phyloP scores from a whole-genome alignment of 2,113 vertebrate species.

The Astatotilapia flaviijosephi region DNA sequence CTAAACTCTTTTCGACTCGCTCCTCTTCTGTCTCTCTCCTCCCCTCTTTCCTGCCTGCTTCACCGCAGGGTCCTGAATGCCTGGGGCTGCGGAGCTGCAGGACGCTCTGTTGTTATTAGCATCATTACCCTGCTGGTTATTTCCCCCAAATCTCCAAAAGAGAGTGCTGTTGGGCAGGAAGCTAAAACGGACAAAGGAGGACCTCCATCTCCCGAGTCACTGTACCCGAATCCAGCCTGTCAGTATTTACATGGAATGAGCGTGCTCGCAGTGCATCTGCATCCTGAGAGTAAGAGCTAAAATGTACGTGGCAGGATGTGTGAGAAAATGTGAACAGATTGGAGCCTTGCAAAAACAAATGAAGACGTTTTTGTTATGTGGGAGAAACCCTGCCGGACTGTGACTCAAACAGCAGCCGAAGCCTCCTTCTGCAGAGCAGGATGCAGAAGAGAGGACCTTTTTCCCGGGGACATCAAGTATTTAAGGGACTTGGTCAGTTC shows the following conservation, averaged over 20 bases:
- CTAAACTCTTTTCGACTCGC: background rate
- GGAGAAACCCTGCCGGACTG: background rate
- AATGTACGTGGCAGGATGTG: background rate
- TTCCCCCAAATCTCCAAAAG: slow-evolving; percentile 32
- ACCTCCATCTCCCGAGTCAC: background rate
- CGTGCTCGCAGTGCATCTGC: background rate
- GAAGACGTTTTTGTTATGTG: background rate
- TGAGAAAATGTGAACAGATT: background rate
- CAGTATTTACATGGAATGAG: background rate
- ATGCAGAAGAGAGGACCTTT: background rate
- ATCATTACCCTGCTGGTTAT: slow-evolving; percentile 10
- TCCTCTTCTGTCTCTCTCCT: background rate
- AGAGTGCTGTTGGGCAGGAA: slow-evolving; percentile 48
- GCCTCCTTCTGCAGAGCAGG: background rate
- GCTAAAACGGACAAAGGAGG: slow-evolving; percentile 1
- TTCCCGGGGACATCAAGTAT: slow-evolving; percentile 7
- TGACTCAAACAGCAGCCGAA: background rate
- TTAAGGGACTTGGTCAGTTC: slow-evolving; percentile 36
- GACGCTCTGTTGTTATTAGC: slow-evolving; percentile 15
- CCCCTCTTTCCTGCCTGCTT: background rate
- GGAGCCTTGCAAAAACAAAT: slow-evolving; percentile 23
- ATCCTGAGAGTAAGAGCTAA: background rate
- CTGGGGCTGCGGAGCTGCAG: background rate
- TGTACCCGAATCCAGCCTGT: background rate
- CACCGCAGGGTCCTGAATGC: background rate